Percentiles rank a stretch among this genome's conserved stretches.
Conservation (phyloP, 2,888 invertebrate species). For the Polydrusus tereticollis region DNA sequence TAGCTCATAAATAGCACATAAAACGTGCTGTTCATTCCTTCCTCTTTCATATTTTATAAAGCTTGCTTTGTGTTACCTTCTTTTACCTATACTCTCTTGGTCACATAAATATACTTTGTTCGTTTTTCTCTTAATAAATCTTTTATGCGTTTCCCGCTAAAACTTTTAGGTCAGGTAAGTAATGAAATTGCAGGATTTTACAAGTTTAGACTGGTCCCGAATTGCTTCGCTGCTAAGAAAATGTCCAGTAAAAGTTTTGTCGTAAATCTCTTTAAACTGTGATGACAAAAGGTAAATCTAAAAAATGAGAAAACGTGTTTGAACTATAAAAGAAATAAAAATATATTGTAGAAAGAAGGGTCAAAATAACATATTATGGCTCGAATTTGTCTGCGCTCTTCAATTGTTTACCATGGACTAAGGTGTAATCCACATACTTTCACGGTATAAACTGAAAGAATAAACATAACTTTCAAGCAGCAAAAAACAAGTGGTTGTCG, state of each 20-base stretch:
- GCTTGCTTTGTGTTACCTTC: background rate
- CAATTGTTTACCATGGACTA: too few relatives aligned
- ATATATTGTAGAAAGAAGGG: too few relatives aligned
- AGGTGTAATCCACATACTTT: too few relatives aligned
- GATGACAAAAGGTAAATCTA: too few relatives aligned
- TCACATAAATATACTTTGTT: background rate
- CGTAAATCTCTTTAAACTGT: too few relatives aligned
- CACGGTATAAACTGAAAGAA: too few relatives aligned
- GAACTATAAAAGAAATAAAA: too few relatives aligned
- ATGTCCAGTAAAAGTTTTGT: background rate
- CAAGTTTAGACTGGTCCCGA: background rate
- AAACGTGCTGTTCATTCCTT: background rate
- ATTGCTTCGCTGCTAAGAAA: background rate
- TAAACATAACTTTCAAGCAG: too few relatives aligned
- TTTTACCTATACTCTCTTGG: slow-evolving; percentile 1
- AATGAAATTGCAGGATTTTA: background rate
- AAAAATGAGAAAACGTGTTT: background rate
- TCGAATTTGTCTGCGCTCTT: too few relatives aligned
- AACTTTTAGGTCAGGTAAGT: background rate
- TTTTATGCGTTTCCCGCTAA: slow-evolving; percentile 11
- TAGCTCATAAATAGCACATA: slow-evolving; percentile 2
- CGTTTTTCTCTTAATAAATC: slow-evolving; percentile 15
- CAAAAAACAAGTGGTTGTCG: too few relatives aligned
- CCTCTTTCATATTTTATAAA: slow-evolving; percentile 21
- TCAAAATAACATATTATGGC: too few relatives aligned